Evolutionary conservation across 1,140 invertebrate genomes (phyloP).

Genomic region (Elymnias hypermnestra): DNA sequence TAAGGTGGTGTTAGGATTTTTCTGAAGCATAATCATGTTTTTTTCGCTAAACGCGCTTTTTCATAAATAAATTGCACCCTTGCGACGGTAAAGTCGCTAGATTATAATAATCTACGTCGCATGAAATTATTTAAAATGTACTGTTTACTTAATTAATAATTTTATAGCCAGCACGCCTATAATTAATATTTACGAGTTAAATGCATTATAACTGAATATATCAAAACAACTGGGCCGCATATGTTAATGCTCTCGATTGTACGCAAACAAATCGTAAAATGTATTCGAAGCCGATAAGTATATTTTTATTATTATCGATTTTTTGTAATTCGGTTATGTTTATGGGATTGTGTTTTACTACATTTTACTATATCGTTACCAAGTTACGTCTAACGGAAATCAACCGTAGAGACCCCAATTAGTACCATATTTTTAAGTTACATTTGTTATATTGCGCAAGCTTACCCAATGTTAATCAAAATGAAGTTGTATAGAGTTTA

Average conservation of each 20-base stretch:
- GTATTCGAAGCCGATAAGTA: constrained; percentile 13
- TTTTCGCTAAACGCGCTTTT: no score
- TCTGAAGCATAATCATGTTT: no score
- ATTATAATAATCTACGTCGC: background rate
- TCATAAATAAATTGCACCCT: no score
- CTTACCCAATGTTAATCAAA: no score
- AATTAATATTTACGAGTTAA: constrained; percentile 15
- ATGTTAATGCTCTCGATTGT: constrained; percentile 4
- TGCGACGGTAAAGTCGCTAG: no score
- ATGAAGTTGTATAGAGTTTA: no score
- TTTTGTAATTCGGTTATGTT: constrained; percentile 16
- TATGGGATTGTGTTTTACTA: constrained; percentile 3
- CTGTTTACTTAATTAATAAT: constrained; percentile 6
- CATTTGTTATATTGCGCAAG: no score
- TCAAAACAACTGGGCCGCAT: background rate
- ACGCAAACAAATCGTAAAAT: constrained; percentile 27
- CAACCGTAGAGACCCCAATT: no score
- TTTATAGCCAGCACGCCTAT: constrained; percentile 5
- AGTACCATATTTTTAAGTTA: no score
- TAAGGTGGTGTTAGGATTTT: no score
- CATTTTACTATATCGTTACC: background rate
- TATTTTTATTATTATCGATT: constrained; percentile 8
- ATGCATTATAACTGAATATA: background rate
- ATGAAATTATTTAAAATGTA: background rate
- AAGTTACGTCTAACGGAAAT: constrained; percentile 6